Evolutionary conservation across 2,888 invertebrate genomes (phyloP), one percentile per base, ranked within the genome.

Genomic region (Diachrysia chrysitis): DNA sequence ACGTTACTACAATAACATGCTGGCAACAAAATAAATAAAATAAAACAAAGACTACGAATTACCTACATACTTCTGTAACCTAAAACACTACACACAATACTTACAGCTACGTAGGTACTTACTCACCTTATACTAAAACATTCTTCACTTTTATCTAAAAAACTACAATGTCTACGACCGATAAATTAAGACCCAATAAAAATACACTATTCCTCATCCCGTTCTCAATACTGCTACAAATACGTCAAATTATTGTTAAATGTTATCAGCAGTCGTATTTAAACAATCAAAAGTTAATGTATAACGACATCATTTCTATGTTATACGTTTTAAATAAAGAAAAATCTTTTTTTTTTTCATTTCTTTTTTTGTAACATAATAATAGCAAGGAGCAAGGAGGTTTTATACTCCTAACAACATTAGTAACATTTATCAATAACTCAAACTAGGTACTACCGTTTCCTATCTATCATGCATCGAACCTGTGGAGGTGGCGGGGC

Each of bases 401-500:
- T 29, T 29, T 29, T 29, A 32, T 10, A 10, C 32, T 32, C 10
- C 32, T 10, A 32, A 32, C 32, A 4, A n/a, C 4, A 9, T n/a
- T 1, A n/a, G 9, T 29, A 66, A 78, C 74, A 25, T 77, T 78
- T 73, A 78, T 66, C 78, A 80, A 82, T 58, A 71, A 69, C 69
- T 65, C 19, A 54, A 25, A 42, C 29, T 25, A 55, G 57, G 66
- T 37, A 42, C n/a, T 42, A 63, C 65, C 63, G 65, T 23, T 12
- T 78, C 81, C 78, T 75, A 72, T 76, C 86, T 85, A 86, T 81
- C 92, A 93, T 93, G 91, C 93, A 91, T 84, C 94, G 90, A 94
- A 95, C 95, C 95, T 95, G 95, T 86, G 58, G 81, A 82, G 48
- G 93, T 93, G 65, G 92, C 89, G 70, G 93, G 94, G 12, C 92